A percentile compares a stretch with the other conserved stretches of the same genome.
Evolutionary conservation across 2,888 invertebrate genomes (phyloP).

Genomic region (Ptychoptera contaminata): DNA sequence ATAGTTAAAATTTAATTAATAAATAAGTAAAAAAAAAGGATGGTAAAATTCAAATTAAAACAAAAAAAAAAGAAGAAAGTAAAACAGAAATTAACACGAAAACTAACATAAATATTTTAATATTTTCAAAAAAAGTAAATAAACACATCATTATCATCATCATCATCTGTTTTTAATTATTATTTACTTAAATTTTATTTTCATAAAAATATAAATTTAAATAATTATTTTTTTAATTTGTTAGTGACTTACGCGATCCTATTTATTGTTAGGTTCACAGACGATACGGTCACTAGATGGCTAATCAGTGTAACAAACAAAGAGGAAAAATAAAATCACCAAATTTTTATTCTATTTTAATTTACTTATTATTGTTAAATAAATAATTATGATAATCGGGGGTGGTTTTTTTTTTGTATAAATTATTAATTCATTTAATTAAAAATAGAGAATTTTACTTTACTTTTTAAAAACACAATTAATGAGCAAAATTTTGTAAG

Average conservation of each 20-base stretch:
- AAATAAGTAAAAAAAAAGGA: neutral
- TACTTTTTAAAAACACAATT: too few relatives aligned
- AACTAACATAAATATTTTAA: too few relatives aligned
- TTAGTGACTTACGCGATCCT: constrained; percentile 70
- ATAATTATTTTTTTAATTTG: neutral
- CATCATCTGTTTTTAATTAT: constrained; percentile 1
- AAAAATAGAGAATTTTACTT: too few relatives aligned
- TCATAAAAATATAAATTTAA: constrained; percentile 5
- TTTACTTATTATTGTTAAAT: neutral
- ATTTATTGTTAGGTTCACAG: constrained; percentile 84
- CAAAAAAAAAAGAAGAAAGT: neutral
- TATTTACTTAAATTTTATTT: constrained; percentile 3
- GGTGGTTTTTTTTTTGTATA: too few relatives aligned
- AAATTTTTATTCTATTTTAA: neutral
- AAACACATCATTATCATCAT: too few relatives aligned
- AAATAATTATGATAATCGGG: too few relatives aligned
- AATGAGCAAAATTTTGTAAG: too few relatives aligned
- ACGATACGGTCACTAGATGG: constrained; percentile 84
- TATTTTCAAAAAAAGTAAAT: neutral
- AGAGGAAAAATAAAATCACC: neutral
- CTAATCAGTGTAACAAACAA: constrained; percentile 48
- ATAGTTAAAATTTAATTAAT: too few relatives aligned
- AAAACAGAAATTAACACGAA: neutral
- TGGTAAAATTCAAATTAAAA: neutral
- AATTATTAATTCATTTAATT: too few relatives aligned